Evolutionary conservation across 2,113 vertebrate genomes (phyloP), one percentile per base, ranked within the genome.

Genomic region (Candoia aspera): DNA sequence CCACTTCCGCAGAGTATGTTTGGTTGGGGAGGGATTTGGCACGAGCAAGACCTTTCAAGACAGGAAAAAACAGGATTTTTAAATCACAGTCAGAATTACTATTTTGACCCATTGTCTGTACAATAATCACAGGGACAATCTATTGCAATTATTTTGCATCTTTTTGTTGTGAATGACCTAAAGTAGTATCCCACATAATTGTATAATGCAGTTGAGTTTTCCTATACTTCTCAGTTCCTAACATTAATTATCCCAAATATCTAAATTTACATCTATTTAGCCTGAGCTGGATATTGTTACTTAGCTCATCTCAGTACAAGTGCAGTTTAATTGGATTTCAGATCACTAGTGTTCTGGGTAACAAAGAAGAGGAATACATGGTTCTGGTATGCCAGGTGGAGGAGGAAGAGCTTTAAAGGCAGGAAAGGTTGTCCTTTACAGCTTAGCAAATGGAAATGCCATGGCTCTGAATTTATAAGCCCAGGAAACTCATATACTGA

Each of bases 11-110:
- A 26, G 98, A 99, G 92, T 98, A 99, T 2, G 97, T 98, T 94
- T 98, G 98, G 91, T 98, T 98, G 79, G 98, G 98, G 91, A 99
- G 97, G 54, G 98, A 98, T 95, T 98, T 98, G 90, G 98, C 98
- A 83, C 96, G 88, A 90, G 98, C 98, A 95, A 99, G 97, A 95
- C 98, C 98, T 98, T 95, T 12, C 83, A 90, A 59, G 46, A 85
- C 6, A 89, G 24, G 2, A 1, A 12, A 8, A 49, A 17, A 3
- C 26, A 54, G 6, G 9, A 19, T 19, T 37, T 62, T 60, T 42
- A 64, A 86, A 92, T 87, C 17, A 92, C 3, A 64, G 55, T 90
- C n/a, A 2, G 15, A 83, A 84, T 23, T 92, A 57, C 42, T 4
- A 46, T 90, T 53, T 23, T 23, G 8, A 42, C 58, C 84, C 60